Percentiles rank a stretch among this genome's conserved stretches.
phyloP scores from a whole-genome alignment of 1,140 invertebrate genomes.

The Drosophila elegans region DNA sequence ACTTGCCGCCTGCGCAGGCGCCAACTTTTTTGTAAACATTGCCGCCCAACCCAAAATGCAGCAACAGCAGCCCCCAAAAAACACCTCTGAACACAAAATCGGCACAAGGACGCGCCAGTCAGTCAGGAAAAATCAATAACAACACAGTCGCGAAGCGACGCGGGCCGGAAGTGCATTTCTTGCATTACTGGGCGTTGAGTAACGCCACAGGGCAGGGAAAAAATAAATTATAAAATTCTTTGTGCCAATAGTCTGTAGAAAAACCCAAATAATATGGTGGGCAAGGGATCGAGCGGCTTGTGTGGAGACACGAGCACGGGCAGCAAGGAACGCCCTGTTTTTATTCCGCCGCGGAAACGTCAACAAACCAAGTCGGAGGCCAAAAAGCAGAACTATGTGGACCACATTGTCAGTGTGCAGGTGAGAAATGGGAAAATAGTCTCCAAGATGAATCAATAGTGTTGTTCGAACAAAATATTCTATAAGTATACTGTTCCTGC shows the following conservation, averaged over 20 bases:
- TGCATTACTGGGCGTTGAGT: slow-evolving; percentile 31
- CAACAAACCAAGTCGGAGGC: slow-evolving; percentile 84
- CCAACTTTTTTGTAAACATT: slow-evolving; percentile 65
- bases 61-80: slow-evolving; percentile 27
- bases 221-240: slow-evolving; percentile 18
- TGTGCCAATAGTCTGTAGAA: background rate
- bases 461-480: background rate
- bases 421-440: slow-evolving; percentile 61
- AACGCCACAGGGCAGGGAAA: slow-evolving; percentile 2
- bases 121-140: slow-evolving; percentile 74
- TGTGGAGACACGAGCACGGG: slow-evolving; percentile 46
- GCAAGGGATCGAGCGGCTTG: slow-evolving; percentile 57
- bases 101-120: slow-evolving; percentile 69
- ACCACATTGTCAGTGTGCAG: slow-evolving; percentile 87
- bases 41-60: slow-evolving; percentile 57
- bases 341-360: slow-evolving; percentile 87
- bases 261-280: slow-evolving; percentile 67
- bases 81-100: slow-evolving; percentile 66
- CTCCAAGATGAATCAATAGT: background rate
- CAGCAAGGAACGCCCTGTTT: slow-evolving; percentile 86
- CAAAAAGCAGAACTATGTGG: slow-evolving; percentile 87
- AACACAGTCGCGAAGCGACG: slow-evolving; percentile 49
- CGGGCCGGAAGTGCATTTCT: slow-evolving; percentile 74
- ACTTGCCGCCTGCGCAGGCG: slow-evolving; percentile 53
- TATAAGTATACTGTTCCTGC: too few species aligned